Evolutionary conservation across 1,140 invertebrate genomes (phyloP).

Genomic region (Apis laboriosa): DNA sequence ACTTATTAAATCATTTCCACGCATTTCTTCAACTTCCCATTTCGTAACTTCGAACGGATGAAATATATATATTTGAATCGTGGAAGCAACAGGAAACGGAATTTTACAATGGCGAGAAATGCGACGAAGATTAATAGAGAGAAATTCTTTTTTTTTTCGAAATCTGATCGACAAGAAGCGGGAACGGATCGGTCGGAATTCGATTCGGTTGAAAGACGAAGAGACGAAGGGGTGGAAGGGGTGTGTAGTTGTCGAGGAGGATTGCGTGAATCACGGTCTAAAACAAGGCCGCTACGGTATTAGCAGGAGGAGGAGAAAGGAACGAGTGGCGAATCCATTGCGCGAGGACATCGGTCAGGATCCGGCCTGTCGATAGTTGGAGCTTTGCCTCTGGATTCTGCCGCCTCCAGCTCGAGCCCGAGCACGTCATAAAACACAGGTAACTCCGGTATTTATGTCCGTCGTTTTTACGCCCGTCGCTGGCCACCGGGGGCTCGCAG

Average conservation of each 20-base stretch:
- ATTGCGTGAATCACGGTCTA: constrained; percentile 46
- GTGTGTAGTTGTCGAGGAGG: not conserved
- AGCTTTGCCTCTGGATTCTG: constrained; percentile 66
- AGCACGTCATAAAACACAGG: constrained; percentile 78
- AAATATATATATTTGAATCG: no score
- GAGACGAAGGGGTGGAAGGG: not conserved
- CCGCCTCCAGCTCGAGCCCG: constrained; percentile 56
- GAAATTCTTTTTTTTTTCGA: no score
- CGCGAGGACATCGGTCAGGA: constrained; percentile 78
- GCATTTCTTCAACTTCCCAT: not conserved
- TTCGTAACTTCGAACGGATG: no score
- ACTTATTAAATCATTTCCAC: constrained; percentile 77
- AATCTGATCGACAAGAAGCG: not conserved
- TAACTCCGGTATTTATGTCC: constrained; percentile 80
- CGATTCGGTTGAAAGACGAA: not conserved
- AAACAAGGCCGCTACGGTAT: not conserved
- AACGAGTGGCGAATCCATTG: constrained; percentile 56
- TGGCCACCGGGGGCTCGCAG: constrained; percentile 28
- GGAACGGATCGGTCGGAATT: not conserved
- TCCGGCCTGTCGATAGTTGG: constrained; percentile 76
- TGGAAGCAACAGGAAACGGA: no score
- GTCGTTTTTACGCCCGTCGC: constrained; percentile 67
- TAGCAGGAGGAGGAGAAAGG: constrained; percentile 23
- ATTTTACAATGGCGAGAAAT: no score
- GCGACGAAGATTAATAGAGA: no score